phyloP scores from a whole-genome alignment of 2,113 vertebrate species.

The Eira barbara region DNA sequence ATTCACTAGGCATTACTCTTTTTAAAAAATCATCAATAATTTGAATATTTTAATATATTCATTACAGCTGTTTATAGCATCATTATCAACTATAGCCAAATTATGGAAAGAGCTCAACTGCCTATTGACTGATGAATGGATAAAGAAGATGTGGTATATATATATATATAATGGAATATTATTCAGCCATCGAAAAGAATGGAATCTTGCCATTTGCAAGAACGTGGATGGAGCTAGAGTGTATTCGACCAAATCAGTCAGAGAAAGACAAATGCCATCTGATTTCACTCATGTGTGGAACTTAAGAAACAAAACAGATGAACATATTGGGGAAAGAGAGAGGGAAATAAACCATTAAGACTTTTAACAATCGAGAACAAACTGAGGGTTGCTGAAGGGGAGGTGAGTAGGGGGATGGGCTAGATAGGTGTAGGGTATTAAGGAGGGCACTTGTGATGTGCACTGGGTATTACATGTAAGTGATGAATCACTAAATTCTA shows the following conservation, averaged over 20 bases:
- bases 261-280: not conserved
- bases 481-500: too few species aligned
- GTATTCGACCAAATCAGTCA: not conserved
- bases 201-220: not conserved
- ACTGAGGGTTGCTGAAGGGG: not conserved
- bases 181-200: not conserved
- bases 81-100: not conserved
- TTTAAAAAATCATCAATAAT: not conserved
- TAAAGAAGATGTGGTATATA: not conserved
- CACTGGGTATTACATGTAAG: too few species aligned
- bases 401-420: too few species aligned
- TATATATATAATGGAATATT: too few species aligned
- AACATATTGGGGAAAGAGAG: not conserved
- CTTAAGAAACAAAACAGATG: not conserved
- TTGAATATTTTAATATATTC: not conserved
- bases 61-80: not conserved
- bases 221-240: not conserved
- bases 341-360: not conserved
- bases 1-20: not conserved
- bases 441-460: too few species aligned
- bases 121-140: not conserved
- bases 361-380: not conserved
- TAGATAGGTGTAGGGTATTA: too few species aligned
- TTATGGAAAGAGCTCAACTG: not conserved
- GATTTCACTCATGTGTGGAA: not conserved